A percentile compares a stretch with the other conserved stretches of the same genome.
These are phyloP conservation scores for Odontothrips loti DNA, from an alignment of 2,888 invertebrate species.

Conservation along the genomic window DNA sequence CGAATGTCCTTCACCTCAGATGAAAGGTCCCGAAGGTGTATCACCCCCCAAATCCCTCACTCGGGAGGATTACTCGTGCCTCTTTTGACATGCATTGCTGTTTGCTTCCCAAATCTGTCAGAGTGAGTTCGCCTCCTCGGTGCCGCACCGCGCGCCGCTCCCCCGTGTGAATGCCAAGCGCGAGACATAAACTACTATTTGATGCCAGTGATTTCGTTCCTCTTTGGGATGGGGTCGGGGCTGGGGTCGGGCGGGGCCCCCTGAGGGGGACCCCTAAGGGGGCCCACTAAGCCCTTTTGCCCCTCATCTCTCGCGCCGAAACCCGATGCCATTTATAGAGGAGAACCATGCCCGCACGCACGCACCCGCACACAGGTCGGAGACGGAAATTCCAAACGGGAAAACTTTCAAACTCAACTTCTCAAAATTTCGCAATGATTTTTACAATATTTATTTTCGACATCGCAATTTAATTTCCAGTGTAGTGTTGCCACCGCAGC, in stretches of 20 bases:
- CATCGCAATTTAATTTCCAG: too few relatives aligned
- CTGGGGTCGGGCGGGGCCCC: too few relatives aligned
- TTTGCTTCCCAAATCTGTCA: not conserved
- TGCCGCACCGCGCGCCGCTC: not conserved
- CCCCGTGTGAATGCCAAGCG: not conserved
- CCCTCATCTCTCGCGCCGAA: too few relatives aligned
- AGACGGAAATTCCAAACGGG: too few relatives aligned
- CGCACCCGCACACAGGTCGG: not conserved
- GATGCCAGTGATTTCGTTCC: constrained; percentile 11
- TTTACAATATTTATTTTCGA: too few relatives aligned
- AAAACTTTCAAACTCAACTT: too few relatives aligned
- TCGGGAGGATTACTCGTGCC: not conserved
- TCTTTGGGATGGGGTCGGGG: not conserved
- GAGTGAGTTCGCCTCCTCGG: not conserved
- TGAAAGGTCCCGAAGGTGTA: too few relatives aligned
- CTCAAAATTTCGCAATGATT: too few relatives aligned
- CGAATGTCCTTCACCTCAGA: too few relatives aligned
- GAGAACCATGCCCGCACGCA: not conserved
- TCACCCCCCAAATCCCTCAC: not conserved
- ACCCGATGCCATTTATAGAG: constrained; percentile 3
- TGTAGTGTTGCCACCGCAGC: too few relatives aligned
- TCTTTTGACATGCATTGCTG: not conserved
- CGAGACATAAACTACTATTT: constrained; percentile 2
- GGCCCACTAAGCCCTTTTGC: too few relatives aligned
- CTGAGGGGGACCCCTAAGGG: too few relatives aligned